Evolutionary conservation across 2,888 invertebrate species (phyloP).

Genomic region (Tetanocera ferruginea): DNA sequence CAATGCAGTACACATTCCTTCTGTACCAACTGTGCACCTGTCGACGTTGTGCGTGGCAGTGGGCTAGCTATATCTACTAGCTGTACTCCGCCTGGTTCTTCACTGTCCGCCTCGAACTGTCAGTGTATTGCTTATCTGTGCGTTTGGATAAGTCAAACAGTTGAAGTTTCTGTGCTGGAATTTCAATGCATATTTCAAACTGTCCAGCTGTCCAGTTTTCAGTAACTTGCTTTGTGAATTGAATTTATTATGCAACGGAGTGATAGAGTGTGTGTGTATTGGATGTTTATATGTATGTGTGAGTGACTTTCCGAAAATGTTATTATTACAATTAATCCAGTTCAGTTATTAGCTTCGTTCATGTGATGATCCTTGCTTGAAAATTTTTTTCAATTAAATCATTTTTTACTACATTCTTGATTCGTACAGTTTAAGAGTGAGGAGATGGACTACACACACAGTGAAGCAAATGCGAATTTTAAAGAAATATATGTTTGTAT

Average conservation of each 20-base stretch:
- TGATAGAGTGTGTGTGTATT: not conserved
- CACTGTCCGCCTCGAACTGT: not conserved
- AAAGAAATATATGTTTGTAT: no score
- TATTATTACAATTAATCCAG: conserved; percentile 25
- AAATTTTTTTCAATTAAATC: not conserved
- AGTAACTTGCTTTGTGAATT: not conserved
- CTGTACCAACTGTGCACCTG: conserved; percentile 3
- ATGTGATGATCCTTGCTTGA: not conserved
- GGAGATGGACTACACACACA: no score
- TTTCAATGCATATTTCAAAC: conserved; percentile 1
- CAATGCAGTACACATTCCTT: not conserved
- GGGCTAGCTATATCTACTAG: not conserved
- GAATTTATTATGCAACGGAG: not conserved
- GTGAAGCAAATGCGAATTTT: no score
- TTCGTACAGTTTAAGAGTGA: no score
- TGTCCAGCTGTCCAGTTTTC: not conserved
- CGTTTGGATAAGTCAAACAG: not conserved
- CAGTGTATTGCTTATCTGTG: conserved; percentile 2
- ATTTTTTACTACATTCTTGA: not conserved
- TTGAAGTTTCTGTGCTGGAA: not conserved
- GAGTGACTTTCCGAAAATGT: not conserved
- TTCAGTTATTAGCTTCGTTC: conserved; percentile 17
- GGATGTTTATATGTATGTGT: not conserved
- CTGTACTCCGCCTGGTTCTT: not conserved
- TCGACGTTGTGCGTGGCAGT: not conserved